Conservation (phyloP, 2,888 invertebrate genomes). For the Auanema freiburgensis region DNA sequence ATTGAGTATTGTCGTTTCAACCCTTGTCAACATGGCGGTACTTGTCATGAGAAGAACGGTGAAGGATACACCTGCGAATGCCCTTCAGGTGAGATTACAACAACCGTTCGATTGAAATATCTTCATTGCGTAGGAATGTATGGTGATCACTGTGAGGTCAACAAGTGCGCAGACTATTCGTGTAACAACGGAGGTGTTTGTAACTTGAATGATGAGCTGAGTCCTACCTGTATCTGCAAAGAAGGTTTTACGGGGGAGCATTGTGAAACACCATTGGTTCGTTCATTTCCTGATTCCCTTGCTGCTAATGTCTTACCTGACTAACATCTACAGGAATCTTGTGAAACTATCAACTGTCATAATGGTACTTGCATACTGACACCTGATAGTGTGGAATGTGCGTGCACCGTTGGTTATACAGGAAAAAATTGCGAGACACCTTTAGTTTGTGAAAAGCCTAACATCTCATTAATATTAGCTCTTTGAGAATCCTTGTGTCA, state of each 20-base stretch:
- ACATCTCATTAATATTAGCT: no score
- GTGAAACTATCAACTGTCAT: background rate
- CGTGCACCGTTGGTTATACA: slow-evolving; percentile 8
- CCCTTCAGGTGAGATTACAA: background rate
- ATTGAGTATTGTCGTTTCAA: slow-evolving; percentile 8
- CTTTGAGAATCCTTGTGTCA: no score
- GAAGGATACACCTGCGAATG: background rate
- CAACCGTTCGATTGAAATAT: background rate
- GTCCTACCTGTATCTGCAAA: no score
- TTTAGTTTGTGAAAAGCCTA: no score
- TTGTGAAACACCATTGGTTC: no score
- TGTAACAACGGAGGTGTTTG: no score
- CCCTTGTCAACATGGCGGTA: slow-evolving; percentile 13
- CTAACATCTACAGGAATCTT: background rate
- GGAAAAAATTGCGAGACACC: background rate
- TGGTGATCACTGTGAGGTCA: no score
- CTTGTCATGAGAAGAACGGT: slow-evolving; percentile 1
- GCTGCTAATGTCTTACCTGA: background rate
- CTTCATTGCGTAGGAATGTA: background rate
- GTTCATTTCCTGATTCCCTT: no score
- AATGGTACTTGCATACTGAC: background rate
- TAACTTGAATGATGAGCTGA: no score
- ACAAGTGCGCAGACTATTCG: no score
- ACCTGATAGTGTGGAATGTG: slow-evolving; percentile 5
- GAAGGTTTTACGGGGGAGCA: no score